A percentile compares a stretch with the other conserved stretches of the same genome.
These are phyloP conservation scores for Heterohyrax brucei DNA, from an alignment of 2,797 vertebrate genomes.

Conservation along the genomic window DNA sequence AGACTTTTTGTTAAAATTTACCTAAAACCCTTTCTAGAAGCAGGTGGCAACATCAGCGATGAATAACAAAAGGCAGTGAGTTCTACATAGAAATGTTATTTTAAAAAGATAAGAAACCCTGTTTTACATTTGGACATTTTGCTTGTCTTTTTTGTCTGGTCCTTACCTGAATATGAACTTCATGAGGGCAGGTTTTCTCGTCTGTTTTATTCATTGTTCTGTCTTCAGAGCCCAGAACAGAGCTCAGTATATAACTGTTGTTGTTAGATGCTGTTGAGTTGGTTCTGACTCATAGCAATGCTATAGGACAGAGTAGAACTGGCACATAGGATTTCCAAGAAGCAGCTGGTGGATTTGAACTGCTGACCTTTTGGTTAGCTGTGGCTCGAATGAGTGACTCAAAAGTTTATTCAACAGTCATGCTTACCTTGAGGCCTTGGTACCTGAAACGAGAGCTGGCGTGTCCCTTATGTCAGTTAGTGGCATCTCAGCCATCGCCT, in stretches of 20 bases:
- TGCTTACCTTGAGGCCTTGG: not conserved
- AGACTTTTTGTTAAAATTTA: not conserved
- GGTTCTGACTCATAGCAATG: too few relatives aligned
- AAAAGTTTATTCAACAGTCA: not conserved
- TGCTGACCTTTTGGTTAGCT: not conserved
- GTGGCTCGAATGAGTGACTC: not conserved
- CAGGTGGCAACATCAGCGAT: not conserved
- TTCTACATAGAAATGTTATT: conserved; percentile 10
- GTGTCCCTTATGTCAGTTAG: not conserved
- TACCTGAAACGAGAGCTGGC: not conserved
- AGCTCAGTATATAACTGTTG: not conserved
- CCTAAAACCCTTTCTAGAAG: not conserved
- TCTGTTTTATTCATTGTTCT: not conserved
- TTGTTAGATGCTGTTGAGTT: too few relatives aligned
- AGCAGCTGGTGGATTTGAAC: too few relatives aligned
- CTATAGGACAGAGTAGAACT: too few relatives aligned
- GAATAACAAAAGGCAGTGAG: not conserved
- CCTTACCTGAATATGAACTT: not conserved
- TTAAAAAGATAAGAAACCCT: not conserved
- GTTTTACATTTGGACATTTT: not conserved
- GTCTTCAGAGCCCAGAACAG: not conserved
- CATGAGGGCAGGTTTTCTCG: not conserved
- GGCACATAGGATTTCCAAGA: too few relatives aligned
- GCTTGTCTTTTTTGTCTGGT: not conserved
- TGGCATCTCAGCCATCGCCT: too few relatives aligned